phyloP scores from a whole-genome alignment of 2,888 invertebrate species.

The Nasonia oneida region DNA sequence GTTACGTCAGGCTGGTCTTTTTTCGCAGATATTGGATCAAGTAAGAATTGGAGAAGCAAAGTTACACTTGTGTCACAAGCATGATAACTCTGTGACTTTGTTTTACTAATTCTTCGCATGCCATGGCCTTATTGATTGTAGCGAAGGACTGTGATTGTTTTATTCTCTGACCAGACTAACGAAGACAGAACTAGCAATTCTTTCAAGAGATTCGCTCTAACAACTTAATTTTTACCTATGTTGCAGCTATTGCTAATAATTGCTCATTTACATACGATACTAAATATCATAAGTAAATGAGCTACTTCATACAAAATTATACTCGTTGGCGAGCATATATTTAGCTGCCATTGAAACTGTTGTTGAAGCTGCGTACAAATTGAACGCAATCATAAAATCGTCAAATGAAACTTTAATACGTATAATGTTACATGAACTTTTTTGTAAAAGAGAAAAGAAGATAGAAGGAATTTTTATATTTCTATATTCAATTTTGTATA shows the following conservation, averaged over 20 bases:
- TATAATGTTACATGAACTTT: slow-evolving; percentile 19
- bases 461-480: slow-evolving; percentile 19
- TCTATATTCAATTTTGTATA: slow-evolving; percentile 42
- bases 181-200: not conserved
- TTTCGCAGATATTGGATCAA: not conserved
- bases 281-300: not conserved
- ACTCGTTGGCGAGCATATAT: not conserved
- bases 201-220: slow-evolving; percentile 54
- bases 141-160: slow-evolving; percentile 1
- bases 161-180: slow-evolving; percentile 33
- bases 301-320: not conserved
- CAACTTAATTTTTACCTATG: slow-evolving; percentile 17
- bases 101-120: not conserved
- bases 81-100: not conserved
- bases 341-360: not conserved
- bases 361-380: not conserved
- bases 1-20: not conserved
- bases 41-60: not conserved
- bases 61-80: not conserved
- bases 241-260: not conserved
- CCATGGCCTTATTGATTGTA: not conserved
- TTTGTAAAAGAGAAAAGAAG: slow-evolving; percentile 19
- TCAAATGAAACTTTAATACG: not conserved
- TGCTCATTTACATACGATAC: not conserved
- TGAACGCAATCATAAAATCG: not conserved